Conservation (phyloP, 2,113 vertebrate genomes). For the Carassius gibelio region DNA sequence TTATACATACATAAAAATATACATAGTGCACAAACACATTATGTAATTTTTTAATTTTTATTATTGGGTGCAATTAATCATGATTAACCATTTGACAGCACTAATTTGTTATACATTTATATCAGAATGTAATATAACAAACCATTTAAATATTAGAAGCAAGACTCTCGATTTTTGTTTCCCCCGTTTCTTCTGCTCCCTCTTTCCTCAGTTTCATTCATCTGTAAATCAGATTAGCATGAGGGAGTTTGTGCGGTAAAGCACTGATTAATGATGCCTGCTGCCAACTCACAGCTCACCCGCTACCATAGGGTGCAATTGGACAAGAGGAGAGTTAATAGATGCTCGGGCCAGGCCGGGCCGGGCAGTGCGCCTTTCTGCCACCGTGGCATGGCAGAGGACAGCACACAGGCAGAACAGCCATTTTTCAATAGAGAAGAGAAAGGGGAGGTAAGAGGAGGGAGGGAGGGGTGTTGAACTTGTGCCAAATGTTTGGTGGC, state of each 20-base stretch:
- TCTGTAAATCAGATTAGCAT: slow-evolving; percentile 54
- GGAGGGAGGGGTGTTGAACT: slow-evolving; percentile 78
- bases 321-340: slow-evolving; percentile 79
- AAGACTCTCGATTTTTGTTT: slow-evolving; percentile 7
- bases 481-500: slow-evolving; percentile 91
- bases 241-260: slow-evolving; percentile 70
- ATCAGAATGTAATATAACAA: background rate
- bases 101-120: too few relatives aligned
- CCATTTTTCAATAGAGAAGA: slow-evolving; percentile 81
- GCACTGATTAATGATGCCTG: slow-evolving; percentile 78
- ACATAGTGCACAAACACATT: too few relatives aligned
- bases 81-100: too few relatives aligned
- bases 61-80: too few relatives aligned
- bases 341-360: slow-evolving; percentile 71
- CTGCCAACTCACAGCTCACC: slow-evolving; percentile 55
- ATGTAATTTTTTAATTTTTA: too few relatives aligned
- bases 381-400: slow-evolving; percentile 25
- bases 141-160: slow-evolving; percentile 29
- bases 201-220: slow-evolving; percentile 33
- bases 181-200: background rate
- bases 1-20: too few relatives aligned
- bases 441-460: background rate
- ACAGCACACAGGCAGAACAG: slow-evolving; percentile 67
- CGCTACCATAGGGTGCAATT: slow-evolving; percentile 76
- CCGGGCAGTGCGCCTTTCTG: slow-evolving; percentile 27